phyloP scores from a whole-genome alignment of 2,888 invertebrate species.

The Leistus spinibarbis region DNA sequence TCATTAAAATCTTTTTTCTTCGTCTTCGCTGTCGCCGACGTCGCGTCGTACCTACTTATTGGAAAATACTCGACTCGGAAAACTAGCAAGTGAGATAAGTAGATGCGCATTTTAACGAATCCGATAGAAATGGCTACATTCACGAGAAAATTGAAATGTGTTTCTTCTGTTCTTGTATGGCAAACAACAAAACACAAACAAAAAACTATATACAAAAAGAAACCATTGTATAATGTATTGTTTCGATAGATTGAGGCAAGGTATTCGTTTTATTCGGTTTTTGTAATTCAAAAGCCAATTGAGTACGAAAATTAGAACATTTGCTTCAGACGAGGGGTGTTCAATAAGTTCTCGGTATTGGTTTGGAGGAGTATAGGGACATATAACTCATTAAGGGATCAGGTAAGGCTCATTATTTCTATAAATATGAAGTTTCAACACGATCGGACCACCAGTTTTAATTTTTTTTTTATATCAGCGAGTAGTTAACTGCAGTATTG shows the following conservation, averaged over 20 bases:
- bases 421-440: too few species aligned
- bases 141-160: neutral
- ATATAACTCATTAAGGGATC: too few species aligned
- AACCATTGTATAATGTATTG: neutral
- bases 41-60: constrained; percentile 45
- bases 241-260: neutral
- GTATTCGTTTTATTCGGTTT: neutral
- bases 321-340: too few species aligned
- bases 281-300: neutral
- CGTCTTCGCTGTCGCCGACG: neutral
- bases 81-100: constrained; percentile 40
- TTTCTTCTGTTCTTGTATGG: neutral
- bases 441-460: too few species aligned
- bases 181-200: neutral
- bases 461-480: too few species aligned
- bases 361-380: too few species aligned
- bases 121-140: neutral
- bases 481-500: too few species aligned
- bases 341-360: too few species aligned
- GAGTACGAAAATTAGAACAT: too few species aligned
- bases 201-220: neutral
- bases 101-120: neutral
- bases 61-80: constrained; percentile 51
- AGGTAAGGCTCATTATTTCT: too few species aligned
- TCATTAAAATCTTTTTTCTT: constrained; percentile 50